A percentile compares a stretch with the other conserved stretches of the same genome.
These are phyloP conservation scores for Lucifuga dentata DNA, from an alignment of 2,113 vertebrate species.

Conservation along the genomic window DNA sequence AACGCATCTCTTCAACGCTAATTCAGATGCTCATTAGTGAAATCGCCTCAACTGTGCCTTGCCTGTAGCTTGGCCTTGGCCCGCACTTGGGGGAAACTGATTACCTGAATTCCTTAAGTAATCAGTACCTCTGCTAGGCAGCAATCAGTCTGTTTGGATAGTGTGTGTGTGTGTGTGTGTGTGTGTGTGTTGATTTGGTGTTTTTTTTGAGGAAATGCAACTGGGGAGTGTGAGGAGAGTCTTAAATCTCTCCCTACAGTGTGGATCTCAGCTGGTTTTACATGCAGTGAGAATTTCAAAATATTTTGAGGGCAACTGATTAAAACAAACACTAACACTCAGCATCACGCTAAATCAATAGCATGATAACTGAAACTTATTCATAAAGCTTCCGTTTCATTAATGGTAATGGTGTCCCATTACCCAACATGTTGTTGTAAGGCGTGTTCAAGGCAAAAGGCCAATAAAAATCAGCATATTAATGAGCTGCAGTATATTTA, in stretches of 20 bases:
- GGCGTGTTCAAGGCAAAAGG: too few species aligned
- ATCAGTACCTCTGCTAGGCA: constrained; percentile 66
- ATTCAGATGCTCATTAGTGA: constrained; percentile 68
- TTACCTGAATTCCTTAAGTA: constrained; percentile 69
- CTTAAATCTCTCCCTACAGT: not conserved
- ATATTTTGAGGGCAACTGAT: not conserved
- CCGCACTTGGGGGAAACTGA: constrained; percentile 57
- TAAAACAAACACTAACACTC: too few species aligned
- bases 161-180: constrained; percentile 25
- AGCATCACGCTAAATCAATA: too few species aligned
- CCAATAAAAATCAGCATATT: too few species aligned
- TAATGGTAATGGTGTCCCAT: too few species aligned
- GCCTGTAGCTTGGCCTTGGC: constrained; percentile 64
- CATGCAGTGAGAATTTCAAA: not conserved
- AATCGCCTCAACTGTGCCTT: constrained; percentile 51
- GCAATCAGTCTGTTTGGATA: constrained; percentile 72
- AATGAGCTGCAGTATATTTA: too few species aligned
- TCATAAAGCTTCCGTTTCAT: too few species aligned
- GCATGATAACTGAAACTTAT: too few species aligned
- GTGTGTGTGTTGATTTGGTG: constrained; percentile 46
- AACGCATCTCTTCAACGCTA: constrained; percentile 58
- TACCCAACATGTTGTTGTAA: too few species aligned
- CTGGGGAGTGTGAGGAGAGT: constrained; percentile 18
- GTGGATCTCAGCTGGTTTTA: not conserved
- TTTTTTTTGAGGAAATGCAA: constrained; percentile 32